Conservation (phyloP, 2,113 vertebrate species). For the Isurus oxyrinchus region DNA sequence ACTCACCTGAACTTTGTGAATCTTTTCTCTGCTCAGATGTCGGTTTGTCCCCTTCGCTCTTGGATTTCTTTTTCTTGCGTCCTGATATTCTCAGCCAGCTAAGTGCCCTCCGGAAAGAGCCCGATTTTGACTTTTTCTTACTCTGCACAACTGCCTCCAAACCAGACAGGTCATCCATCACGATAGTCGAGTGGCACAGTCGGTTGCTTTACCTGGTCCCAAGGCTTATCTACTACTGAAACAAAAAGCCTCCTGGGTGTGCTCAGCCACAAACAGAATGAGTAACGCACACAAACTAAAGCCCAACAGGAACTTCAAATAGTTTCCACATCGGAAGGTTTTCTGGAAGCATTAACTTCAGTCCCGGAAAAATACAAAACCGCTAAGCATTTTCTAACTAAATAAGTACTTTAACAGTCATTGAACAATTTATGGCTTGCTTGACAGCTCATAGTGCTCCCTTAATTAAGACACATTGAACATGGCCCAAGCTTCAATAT, state of each 20-base stretch:
- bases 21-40: background rate
- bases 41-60: background rate
- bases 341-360: slow-evolving; percentile 7
- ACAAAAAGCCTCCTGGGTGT: background rate
- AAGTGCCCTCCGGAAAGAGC: background rate
- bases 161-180: background rate
- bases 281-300: background rate
- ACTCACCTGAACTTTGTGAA: slow-evolving; percentile 15
- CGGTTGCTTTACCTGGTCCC: background rate
- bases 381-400: background rate
- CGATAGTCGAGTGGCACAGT: too few species aligned
- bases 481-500: background rate
- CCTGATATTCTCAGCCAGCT: slow-evolving; percentile 11
- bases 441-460: background rate
- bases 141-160: background rate
- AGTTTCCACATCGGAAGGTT: background rate
- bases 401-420: background rate
- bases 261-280: background rate
- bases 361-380: background rate
- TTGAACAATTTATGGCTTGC: background rate
- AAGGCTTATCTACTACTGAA: background rate
- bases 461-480: background rate
- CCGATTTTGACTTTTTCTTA: background rate
- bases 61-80: background rate
- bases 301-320: background rate